A percentile compares a stretch with the other conserved stretches of the same genome.
These are phyloP conservation scores for Heliconius ethilla DNA, from an alignment of 2,888 invertebrate species.

Conservation along the genomic window DNA sequence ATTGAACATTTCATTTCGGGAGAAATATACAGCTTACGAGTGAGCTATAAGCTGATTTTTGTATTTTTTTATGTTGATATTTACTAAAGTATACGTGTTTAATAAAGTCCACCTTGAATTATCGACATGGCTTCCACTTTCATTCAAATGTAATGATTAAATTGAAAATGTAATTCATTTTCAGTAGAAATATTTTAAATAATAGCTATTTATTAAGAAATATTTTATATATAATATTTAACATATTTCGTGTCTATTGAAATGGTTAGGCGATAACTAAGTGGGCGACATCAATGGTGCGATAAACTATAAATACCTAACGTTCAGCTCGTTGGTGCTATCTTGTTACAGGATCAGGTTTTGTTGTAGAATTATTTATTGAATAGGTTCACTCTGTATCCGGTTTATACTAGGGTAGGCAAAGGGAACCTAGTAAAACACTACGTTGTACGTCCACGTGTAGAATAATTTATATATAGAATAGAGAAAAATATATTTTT, in stretches of 20 bases:
- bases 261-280: neutral
- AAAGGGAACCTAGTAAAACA: neutral
- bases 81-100: neutral
- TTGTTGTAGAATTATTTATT: neutral
- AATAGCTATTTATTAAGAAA: no score
- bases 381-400: neutral
- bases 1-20: slow-evolving; percentile 7
- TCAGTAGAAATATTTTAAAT: neutral
- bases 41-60: slow-evolving; percentile 1
- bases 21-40: slow-evolving; percentile 4
- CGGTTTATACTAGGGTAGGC: neutral
- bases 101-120: neutral
- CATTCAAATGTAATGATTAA: neutral
- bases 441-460: no score
- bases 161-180: neutral
- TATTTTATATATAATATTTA: no score
- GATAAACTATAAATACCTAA: slow-evolving; percentile 8
- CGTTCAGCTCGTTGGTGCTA: slow-evolving; percentile 4
- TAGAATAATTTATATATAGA: no score
- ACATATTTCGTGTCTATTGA: neutral
- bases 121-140: neutral
- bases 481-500: no score
- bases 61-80: neutral
- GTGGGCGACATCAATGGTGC: slow-evolving; percentile 7
- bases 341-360: slow-evolving; percentile 19